phyloP scores from a whole-genome alignment of 2,113 vertebrate species.

The Meriones unguiculatus region DNA sequence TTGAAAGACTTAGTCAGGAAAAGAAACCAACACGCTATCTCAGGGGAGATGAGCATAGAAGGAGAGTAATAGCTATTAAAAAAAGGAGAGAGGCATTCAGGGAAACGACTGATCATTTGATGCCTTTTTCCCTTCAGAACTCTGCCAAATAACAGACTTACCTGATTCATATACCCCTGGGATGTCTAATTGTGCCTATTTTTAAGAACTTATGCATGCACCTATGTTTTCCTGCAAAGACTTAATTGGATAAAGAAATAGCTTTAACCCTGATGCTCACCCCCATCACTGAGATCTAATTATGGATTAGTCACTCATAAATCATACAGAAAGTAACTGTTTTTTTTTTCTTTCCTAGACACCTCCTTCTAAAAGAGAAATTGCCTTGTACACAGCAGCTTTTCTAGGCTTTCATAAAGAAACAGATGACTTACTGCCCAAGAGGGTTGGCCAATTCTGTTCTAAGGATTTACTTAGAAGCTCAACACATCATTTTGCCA shows the following conservation, averaged over 20 bases:
- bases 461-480: conserved; percentile 35
- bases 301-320: conserved; percentile 61
- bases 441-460: not conserved
- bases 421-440: not conserved
- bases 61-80: conserved; percentile 78
- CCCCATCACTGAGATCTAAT: conserved; percentile 61
- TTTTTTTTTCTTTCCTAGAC: not conserved
- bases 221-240: conserved; percentile 59
- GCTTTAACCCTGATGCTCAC: conserved; percentile 62
- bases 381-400: not conserved
- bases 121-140: conserved; percentile 52
- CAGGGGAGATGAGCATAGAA: conserved; percentile 66
- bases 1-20: conserved; percentile 72
- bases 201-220: conserved; percentile 46
- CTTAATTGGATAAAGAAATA: conserved; percentile 70
- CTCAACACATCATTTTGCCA: not conserved
- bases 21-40: conserved; percentile 65
- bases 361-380: not conserved
- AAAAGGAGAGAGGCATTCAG: conserved; percentile 71
- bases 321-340: not conserved
- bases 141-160: conserved; percentile 71
- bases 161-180: conserved; percentile 62
- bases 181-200: conserved; percentile 55
- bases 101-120: conserved; percentile 75
- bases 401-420: not conserved